Base-by-base conservation (phyloP, 2,113 vertebrate species). In the Xenopus borealis region DNA sequence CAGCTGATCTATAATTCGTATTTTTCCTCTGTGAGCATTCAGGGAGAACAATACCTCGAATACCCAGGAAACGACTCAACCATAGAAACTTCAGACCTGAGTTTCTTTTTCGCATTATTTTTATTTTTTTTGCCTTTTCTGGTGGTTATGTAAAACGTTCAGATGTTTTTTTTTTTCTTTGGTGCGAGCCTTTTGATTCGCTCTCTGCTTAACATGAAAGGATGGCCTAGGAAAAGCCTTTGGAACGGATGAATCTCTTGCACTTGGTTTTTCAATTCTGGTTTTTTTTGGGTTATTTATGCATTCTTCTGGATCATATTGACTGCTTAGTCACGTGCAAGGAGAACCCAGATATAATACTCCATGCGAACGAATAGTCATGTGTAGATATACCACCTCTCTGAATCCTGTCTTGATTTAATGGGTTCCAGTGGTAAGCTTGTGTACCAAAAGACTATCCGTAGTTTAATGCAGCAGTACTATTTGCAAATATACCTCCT, bases 21-120 rank as follows among this genome's bases (percentile, higher is more conserved):
- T 12, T 57, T 12, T 80, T 79, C 33, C 23, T 27, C 23, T 27
- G 1, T 27, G 23, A 27, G 23, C 23, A 27, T 79, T 80, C 72
- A 69, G 76, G 65, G 77, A 79, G 80, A 79, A 78, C 73, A 40
- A 30, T 81, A 78, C 46, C 70, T 81, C 75, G 72, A 72, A 14
- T 10, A 13, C 47, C 3, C 33, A 2, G 33, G 33, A 40, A 40
- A 40, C 7, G 33, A 40, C 33, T 40, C 33, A 40, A 40, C 33
- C 5, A 10, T 50, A 50, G 2, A 27, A 27, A 27, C 23, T 27
- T 1, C 12, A 12, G 14, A 50, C 47, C 14, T 10, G 10, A 50
- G 10, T 50, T 50, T 50, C 14, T 50, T 72, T 65, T 58, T 4
- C 63, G 78, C 68, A 79, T 17, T 19, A 0, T 13, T 12, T 50